Percentiles rank a stretch among this genome's conserved stretches.
Conservation (phyloP, 2,888 invertebrate genomes). For the Lasioglossum villosulum region DNA sequence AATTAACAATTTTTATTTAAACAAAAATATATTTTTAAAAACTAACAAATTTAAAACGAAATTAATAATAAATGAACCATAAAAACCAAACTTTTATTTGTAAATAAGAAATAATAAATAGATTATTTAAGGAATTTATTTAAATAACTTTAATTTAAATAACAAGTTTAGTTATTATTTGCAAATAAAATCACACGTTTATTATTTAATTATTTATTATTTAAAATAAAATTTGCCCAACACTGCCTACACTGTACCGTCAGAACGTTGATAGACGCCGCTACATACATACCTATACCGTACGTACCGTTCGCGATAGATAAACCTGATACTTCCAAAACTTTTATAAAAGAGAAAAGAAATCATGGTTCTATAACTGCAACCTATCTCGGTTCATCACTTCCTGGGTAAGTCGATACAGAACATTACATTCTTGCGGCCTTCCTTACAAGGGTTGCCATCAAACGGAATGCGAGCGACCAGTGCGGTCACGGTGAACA, state of each 20-base stretch:
- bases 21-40: too few species aligned
- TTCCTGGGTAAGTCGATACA: conserved; percentile 11
- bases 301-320: neutral
- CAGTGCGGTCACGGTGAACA: conserved; percentile 7
- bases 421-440: conserved; percentile 9
- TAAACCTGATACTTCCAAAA: conserved; percentile 3
- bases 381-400: conserved; percentile 1
- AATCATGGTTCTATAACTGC: neutral
- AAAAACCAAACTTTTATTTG: too few species aligned
- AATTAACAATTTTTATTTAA: too few species aligned
- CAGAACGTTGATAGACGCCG: neutral
- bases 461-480: conserved; percentile 9
- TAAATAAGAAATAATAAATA: too few species aligned
- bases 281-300: neutral
- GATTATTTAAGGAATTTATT: too few species aligned
- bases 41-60: too few species aligned
- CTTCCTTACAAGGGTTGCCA: conserved; percentile 12
- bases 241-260: neutral
- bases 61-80: too few species aligned
- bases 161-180: too few species aligned
- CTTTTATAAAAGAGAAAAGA: neutral
- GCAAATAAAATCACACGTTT: too few species aligned
- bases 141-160: too few species aligned
- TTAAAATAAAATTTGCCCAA: too few species aligned
- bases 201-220: too few species aligned